These are phyloP conservation scores for Polyommatus icarus DNA, from an alignment of 2,888 invertebrate species.

Conservation along the genomic window DNA sequence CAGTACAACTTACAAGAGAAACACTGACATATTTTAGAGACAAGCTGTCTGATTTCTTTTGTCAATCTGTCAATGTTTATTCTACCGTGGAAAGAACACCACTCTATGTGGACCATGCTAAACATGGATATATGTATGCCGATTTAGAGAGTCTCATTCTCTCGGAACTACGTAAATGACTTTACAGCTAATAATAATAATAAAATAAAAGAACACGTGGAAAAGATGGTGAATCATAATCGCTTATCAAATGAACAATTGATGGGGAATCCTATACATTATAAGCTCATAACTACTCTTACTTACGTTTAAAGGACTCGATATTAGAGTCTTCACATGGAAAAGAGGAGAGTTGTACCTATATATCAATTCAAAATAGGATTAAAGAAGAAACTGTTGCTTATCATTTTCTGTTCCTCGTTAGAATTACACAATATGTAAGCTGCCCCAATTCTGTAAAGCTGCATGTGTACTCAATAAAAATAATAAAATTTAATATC, in stretches of 20 bases:
- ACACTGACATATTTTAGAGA: no score
- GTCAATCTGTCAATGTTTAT: no score
- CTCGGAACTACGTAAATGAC: background rate
- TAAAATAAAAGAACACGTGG: background rate
- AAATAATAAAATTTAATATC: background rate
- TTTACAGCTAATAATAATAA: background rate
- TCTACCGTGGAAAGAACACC: no score
- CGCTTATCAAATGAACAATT: background rate
- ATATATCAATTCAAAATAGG: background rate
- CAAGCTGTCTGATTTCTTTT: no score
- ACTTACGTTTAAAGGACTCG: background rate
- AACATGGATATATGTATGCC: background rate
- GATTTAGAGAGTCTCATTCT: background rate
- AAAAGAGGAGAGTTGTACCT: background rate
- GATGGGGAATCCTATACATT: background rate
- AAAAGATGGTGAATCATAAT: constrained; percentile 3
- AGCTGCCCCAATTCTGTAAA: background rate
- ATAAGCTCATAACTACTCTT: background rate
- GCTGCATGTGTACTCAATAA: background rate
- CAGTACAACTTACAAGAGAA: no score
- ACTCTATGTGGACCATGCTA: no score
- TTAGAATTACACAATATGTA: background rate
- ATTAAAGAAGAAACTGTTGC: background rate
- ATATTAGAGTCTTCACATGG: background rate
- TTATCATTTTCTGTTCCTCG: background rate